phyloP scores from a whole-genome alignment of 2,113 vertebrate genomes.

The Grammomys surdaster region DNA sequence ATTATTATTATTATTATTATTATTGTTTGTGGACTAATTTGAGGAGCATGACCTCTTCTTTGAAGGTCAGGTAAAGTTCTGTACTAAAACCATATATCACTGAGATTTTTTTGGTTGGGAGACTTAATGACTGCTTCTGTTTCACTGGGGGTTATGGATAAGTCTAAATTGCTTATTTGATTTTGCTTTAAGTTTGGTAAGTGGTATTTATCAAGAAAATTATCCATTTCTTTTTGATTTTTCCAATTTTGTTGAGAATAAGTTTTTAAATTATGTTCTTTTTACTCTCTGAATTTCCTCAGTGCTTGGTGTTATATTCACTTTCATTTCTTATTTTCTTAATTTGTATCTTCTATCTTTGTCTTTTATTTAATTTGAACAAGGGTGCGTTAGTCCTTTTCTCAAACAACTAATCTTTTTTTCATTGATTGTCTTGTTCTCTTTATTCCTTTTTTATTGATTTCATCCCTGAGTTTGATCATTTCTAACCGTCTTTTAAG shows the following conservation, averaged over 20 bases:
- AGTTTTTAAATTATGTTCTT: neutral
- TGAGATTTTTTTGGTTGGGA: neutral
- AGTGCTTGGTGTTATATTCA: neutral
- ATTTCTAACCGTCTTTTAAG: too few species aligned
- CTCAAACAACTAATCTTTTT: neutral
- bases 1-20: too few species aligned
- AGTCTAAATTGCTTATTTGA: neutral
- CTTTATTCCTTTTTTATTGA: neutral
- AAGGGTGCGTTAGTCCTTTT: neutral
- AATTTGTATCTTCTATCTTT: neutral
- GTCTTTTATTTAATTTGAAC: neutral
- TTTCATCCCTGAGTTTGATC: neutral
- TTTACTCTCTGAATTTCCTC: neutral
- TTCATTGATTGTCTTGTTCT: neutral
- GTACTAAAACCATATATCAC: neutral
- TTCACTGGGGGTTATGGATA: neutral
- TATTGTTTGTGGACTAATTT: neutral
- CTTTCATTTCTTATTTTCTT: neutral
- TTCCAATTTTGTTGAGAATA: neutral
- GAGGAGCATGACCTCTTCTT: neutral
- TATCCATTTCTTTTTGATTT: neutral
- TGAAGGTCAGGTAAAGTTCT: neutral
- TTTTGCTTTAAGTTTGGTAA: neutral
- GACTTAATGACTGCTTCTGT: neutral
- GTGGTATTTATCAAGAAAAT: neutral